phyloP scores from a whole-genome alignment of 2,797 vertebrate genomes.

The Anguilla marmorata region DNA sequence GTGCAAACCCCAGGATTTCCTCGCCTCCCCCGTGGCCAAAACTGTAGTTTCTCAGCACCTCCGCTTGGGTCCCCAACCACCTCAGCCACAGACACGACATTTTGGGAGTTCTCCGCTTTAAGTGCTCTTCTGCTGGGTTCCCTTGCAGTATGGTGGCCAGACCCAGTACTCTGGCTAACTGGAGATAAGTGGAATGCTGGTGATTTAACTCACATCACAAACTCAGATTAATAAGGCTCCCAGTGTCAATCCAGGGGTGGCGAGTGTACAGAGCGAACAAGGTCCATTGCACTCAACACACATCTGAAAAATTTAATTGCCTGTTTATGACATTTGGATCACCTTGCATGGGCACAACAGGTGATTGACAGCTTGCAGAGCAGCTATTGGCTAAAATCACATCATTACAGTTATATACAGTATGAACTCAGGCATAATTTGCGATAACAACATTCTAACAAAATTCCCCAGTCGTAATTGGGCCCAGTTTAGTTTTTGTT shows the following conservation, averaged over 20 bases:
- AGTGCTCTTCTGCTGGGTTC: background rate
- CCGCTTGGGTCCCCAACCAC: slow-evolving; percentile 44
- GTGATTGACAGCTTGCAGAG: slow-evolving; percentile 46
- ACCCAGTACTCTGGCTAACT: slow-evolving; percentile 35
- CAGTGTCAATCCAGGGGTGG: slow-evolving; percentile 8
- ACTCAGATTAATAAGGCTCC: slow-evolving; percentile 28
- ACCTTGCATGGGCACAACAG: slow-evolving; percentile 52
- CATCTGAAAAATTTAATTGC: slow-evolving; percentile 59
- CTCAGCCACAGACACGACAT: slow-evolving; percentile 54
- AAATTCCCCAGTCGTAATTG: background rate
- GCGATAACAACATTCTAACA: slow-evolving; percentile 10
- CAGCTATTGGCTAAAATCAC: slow-evolving; percentile 39
- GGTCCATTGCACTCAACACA: slow-evolving; percentile 37
- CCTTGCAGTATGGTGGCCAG: slow-evolving; percentile 46
- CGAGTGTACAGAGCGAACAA: background rate
- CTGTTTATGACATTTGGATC: slow-evolving; percentile 50
- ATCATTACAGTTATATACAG: slow-evolving; percentile 16
- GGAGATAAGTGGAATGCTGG: slow-evolving; percentile 50
- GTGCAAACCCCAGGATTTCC: slow-evolving; percentile 61
- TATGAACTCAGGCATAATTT: slow-evolving; percentile 17
- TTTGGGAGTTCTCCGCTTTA: slow-evolving; percentile 19
- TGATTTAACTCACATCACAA: slow-evolving; percentile 27
- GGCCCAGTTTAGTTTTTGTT: slow-evolving; percentile 14
- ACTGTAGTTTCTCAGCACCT: slow-evolving; percentile 48
- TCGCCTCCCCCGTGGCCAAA: slow-evolving; percentile 50